Evolutionary conservation across 1,140 invertebrate genomes (phyloP).

Genomic region (Vanessa atalanta): DNA sequence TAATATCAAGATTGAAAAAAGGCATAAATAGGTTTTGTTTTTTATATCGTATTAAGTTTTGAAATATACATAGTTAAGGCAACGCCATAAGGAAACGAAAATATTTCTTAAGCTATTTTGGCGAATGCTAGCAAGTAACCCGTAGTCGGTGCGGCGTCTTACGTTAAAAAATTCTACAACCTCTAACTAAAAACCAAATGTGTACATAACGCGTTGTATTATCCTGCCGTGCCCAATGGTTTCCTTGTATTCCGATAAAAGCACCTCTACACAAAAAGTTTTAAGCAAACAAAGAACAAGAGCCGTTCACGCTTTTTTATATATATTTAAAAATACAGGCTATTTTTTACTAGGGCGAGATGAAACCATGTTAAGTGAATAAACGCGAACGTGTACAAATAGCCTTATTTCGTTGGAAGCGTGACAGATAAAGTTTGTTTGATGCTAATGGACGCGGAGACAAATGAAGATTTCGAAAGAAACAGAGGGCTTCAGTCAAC

Average conservation of each 20-base stretch:
- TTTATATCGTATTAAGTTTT: no score
- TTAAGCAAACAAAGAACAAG: neutral
- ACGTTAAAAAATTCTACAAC: neutral
- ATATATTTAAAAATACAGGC: neutral
- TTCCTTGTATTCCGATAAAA: constrained; percentile 1
- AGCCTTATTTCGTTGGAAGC: constrained; percentile 26
- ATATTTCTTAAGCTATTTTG: no score
- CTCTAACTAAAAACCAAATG: neutral
- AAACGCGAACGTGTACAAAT: constrained; percentile 23
- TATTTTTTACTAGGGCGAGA: neutral
- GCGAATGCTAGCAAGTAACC: no score
- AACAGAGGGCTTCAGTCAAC: constrained; percentile 11
- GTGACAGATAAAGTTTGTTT: constrained; percentile 36
- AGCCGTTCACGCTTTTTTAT: constrained; percentile 12
- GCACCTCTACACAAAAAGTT: neutral
- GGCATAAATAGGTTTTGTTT: no score
- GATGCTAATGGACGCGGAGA: constrained; percentile 31
- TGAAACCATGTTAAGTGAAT: constrained; percentile 10
- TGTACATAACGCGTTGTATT: neutral
- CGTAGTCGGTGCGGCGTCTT: no score
- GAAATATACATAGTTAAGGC: no score
- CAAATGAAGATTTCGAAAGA: constrained; percentile 36
- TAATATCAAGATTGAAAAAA: no score
- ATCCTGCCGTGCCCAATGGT: neutral
- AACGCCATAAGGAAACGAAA: no score